These are phyloP conservation scores for Leptonema lineaticorne DNA, from an alignment of 1,140 invertebrate genomes.

Conservation along the genomic window DNA sequence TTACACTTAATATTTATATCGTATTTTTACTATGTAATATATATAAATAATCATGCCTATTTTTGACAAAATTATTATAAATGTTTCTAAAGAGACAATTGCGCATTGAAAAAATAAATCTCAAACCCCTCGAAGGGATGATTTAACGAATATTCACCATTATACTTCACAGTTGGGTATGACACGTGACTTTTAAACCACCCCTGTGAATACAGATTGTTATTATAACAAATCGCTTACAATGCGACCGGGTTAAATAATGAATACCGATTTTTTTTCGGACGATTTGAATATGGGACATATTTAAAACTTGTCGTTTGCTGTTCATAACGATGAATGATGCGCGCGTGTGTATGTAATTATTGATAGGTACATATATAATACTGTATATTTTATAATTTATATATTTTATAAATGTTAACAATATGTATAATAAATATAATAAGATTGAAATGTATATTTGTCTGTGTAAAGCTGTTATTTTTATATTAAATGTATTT, in stretches of 20 bases:
- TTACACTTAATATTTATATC: no score
- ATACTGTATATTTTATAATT: no score
- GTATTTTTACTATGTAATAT: no score
- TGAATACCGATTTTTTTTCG: neutral
- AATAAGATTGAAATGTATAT: neutral
- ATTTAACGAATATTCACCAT: conserved; percentile 18
- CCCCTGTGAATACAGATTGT: conserved; percentile 13
- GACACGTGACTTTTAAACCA: conserved; percentile 26
- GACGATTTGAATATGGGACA: neutral
- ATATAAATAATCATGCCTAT: no score
- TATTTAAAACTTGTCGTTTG: neutral
- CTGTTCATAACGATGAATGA: neutral
- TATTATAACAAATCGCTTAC: neutral
- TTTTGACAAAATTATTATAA: neutral
- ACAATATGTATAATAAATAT: no score
- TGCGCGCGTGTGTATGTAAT: no score
- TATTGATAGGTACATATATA: no score
- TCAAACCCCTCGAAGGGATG: conserved; percentile 10
- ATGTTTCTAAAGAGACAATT: neutral
- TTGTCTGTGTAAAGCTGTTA: neutral
- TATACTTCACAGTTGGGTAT: conserved; percentile 13
- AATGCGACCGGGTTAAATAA: neutral
- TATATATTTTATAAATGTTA: no score
- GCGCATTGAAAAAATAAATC: neutral
- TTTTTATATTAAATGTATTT: no score